Base-by-base conservation (phyloP, 2,797 vertebrate species). In the Tamandua tetradactyla region DNA sequence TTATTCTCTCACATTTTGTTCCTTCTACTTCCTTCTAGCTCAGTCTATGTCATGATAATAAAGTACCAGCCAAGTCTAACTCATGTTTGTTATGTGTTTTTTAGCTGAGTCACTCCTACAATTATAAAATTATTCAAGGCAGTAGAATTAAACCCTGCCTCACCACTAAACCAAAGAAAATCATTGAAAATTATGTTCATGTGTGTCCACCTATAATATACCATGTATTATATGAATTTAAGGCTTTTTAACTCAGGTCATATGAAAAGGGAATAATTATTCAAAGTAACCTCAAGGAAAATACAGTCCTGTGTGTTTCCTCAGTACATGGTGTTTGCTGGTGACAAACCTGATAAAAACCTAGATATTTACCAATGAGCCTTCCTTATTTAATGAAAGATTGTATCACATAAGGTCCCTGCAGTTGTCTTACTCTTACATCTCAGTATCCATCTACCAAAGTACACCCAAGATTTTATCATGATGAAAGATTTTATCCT, bases 21-120 rank as follows among this genome's bases (percentile, higher is more conserved):
- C 13, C 68, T 87, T 87, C 72, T 49, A 5, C 83, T 93, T 93
- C 80, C 72, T 94, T 72, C 78, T 78, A 90, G n/a, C 72, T 85
- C 86, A 79, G 68, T 87, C 47, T 89, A 11, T 78, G 61, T 87
- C 81, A 66, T 85, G 22, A 7, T 76, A 89, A 87, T 59, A 66
- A 84, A 78, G 66, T 72, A 37, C 55, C 23, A 82, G 57, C 57
- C 78, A 95, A 30, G n/a, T 84, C 52, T 25, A 1, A 30, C 64
- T 93, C 52, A 55, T 40, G 35, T 57, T 17, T 42, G 71, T 80
- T 47, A 25, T 95, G 71, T 89, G 72, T 74, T 64, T 80, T 78
- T 80, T 44, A 80, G 49, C 66, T 72, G 66, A 86, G 81, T 89
- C 90, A 93, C 89, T 74, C 25, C 35, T 74, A 40, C 23, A 85